These are phyloP conservation scores for Aphidius ervi DNA, from an alignment of 1,140 invertebrate species.

Conservation along the genomic window DNA sequence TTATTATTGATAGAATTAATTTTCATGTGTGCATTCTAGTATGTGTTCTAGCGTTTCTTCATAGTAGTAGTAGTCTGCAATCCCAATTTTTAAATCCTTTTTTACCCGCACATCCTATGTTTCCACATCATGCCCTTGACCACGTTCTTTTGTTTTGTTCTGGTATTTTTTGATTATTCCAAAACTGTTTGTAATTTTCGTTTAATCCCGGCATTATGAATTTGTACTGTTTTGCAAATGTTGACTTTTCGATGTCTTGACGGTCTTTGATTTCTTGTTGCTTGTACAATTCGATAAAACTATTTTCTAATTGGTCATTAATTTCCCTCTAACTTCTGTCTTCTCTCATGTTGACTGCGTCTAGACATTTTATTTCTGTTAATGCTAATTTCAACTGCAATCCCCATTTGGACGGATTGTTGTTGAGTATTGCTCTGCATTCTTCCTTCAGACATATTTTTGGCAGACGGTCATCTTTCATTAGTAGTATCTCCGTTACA, in stretches of 20 bases:
- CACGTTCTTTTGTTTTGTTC: background rate
- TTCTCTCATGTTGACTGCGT: no score
- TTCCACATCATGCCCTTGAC: slow-evolving; percentile 1
- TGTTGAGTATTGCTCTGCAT: background rate
- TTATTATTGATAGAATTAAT: no score
- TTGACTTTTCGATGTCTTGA: no score
- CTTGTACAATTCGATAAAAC: no score
- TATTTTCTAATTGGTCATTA: no score
- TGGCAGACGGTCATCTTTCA: background rate
- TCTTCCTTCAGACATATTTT: slow-evolving; percentile 3
- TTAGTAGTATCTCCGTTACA: background rate
- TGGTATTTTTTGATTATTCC: background rate
- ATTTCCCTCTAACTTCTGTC: no score
- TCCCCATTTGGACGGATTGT: background rate
- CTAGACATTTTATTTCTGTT: no score
- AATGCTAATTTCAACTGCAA: no score
- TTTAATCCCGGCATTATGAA: no score
- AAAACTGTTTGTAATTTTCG: no score
- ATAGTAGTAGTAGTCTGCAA: background rate
- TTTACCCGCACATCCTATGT: background rate
- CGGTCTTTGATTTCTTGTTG: no score
- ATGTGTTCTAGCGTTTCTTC: slow-evolving; percentile 3
- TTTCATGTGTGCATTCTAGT: background rate
- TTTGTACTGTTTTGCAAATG: no score
- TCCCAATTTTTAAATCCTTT: background rate